These are phyloP conservation scores for Eupristina koningsbergeri DNA, from an alignment of 1,140 invertebrate genomes.

Conservation along the genomic window DNA sequence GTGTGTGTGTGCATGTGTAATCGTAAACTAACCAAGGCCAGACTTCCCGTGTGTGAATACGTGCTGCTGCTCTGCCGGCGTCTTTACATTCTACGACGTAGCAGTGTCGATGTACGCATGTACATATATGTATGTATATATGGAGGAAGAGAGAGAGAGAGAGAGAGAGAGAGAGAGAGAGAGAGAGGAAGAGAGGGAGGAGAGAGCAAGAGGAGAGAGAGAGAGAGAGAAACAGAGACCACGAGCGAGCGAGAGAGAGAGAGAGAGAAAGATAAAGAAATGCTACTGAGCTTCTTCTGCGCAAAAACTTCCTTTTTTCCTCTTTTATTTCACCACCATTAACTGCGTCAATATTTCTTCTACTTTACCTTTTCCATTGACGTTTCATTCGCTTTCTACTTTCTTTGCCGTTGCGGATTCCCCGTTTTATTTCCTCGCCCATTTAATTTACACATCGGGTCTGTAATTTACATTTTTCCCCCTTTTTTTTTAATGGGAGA, in stretches of 20 bases:
- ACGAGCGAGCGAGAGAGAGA: too few relatives aligned
- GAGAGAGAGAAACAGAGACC: too few relatives aligned
- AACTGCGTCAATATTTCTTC: background rate
- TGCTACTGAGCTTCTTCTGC: too few relatives aligned
- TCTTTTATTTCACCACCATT: background rate
- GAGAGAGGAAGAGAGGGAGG: background rate
- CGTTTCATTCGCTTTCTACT: background rate
- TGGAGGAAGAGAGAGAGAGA: too few relatives aligned
- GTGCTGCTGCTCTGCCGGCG: background rate
- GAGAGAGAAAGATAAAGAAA: too few relatives aligned
- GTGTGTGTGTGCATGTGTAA: background rate
- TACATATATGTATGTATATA: too few relatives aligned
- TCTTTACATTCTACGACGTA: background rate
- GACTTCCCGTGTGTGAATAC: constrained; percentile 40
- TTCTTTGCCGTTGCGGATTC: background rate
- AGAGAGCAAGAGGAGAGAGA: too few relatives aligned
- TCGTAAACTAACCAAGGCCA: background rate
- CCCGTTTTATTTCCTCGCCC: background rate
- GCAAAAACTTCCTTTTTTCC: too few relatives aligned
- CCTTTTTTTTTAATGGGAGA: background rate
- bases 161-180: too few relatives aligned
- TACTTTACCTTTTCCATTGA: background rate
- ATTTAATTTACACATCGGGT: background rate
- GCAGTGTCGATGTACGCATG: background rate
- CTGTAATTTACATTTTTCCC: background rate